Conservation (phyloP, 2,797 vertebrate species). For the Salmo trutta region DNA sequence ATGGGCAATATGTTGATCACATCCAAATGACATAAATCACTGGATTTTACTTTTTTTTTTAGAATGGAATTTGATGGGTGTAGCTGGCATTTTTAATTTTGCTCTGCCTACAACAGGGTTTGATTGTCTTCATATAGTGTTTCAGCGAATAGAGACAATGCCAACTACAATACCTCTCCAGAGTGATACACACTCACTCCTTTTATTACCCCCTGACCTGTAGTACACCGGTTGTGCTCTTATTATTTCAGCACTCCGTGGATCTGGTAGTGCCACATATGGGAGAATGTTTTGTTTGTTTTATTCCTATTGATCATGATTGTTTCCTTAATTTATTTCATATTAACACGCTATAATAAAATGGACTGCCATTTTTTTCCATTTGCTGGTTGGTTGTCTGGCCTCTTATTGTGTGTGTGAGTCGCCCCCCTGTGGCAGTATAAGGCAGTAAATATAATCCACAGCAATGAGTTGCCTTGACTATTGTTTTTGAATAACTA, state of each 20-base stretch:
- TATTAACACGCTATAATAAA: constrained; percentile 54
- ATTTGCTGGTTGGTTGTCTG: not conserved
- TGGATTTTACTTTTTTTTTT: not conserved
- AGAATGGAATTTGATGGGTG: not conserved
- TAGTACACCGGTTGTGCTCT: constrained; percentile 29
- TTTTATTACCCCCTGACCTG: constrained; percentile 4
- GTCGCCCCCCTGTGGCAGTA: not conserved
- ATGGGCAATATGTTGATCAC: not conserved
- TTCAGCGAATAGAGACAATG: not conserved
- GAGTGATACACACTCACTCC: constrained; percentile 3
- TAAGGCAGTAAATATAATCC: not conserved
- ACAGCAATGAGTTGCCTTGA: not conserved
- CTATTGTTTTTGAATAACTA: not conserved
- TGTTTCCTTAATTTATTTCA: constrained; percentile 57
- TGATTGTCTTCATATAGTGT: not conserved
- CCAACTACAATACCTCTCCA: constrained; percentile 8
- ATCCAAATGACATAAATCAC: constrained; percentile 3
- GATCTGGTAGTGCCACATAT: constrained; percentile 33
- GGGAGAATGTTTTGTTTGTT: constrained; percentile 27
- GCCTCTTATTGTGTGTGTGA: not conserved
- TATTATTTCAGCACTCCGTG: constrained; percentile 19
- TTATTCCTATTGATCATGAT: constrained; percentile 21
- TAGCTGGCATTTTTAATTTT: not conserved
- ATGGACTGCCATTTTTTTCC: constrained; percentile 33
- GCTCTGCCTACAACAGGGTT: not conserved